phyloP scores from a whole-genome alignment of 2,888 invertebrate species.

The Molanna angustata region DNA sequence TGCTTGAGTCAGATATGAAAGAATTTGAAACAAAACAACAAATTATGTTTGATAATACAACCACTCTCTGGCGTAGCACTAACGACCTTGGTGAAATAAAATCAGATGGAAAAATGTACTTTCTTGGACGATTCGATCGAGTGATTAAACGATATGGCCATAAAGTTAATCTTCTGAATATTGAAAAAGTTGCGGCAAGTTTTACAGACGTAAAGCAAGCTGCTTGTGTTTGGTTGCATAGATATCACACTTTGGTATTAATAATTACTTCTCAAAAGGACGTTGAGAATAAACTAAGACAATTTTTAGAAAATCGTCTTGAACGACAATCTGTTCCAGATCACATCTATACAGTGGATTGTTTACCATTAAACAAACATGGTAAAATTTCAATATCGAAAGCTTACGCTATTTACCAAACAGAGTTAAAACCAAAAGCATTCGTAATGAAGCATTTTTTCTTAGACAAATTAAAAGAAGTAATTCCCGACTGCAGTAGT shows the following conservation, averaged over 20 bases:
- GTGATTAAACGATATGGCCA: slow-evolving; percentile 75
- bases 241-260: slow-evolving; percentile 49
- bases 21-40: no score
- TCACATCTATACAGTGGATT: slow-evolving; percentile 56
- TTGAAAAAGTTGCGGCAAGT: slow-evolving; percentile 53
- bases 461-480: slow-evolving; percentile 11
- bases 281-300: slow-evolving; percentile 41
- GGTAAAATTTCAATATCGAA: slow-evolving; percentile 63
- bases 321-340: slow-evolving; percentile 62
- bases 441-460: slow-evolving; percentile 25
- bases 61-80: slow-evolving; percentile 49
- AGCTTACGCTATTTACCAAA: slow-evolving; percentile 38
- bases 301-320: slow-evolving; percentile 48
- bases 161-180: slow-evolving; percentile 59
- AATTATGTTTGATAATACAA: not conserved
- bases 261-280: slow-evolving; percentile 49
- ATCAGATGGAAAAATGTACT: slow-evolving; percentile 54
- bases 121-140: slow-evolving; percentile 65
- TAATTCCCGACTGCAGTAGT: not conserved
- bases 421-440: slow-evolving; percentile 41
- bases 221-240: slow-evolving; percentile 55
- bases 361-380: slow-evolving; percentile 61
- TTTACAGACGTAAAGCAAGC: slow-evolving; percentile 51
- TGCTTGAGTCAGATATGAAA: slow-evolving; percentile 43
- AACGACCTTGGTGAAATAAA: slow-evolving; percentile 68